phyloP scores from a whole-genome alignment of 2,797 vertebrate genomes.

The Phataginus tetradactyla region DNA sequence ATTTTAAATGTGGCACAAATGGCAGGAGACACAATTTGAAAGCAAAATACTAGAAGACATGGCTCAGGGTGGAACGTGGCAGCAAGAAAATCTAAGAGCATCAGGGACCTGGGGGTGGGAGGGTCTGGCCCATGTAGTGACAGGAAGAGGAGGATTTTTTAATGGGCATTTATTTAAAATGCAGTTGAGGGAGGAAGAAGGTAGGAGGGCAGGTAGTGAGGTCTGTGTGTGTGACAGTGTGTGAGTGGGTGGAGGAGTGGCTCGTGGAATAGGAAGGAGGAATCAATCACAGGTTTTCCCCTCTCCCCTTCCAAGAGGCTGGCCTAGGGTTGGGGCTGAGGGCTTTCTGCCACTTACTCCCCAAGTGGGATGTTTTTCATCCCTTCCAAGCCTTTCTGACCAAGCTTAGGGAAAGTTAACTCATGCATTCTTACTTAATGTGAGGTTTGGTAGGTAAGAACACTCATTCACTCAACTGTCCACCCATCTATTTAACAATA shows the following conservation, averaged over 20 bases:
- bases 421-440: neutral
- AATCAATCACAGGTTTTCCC: constrained; percentile 12
- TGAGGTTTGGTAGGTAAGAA: constrained; percentile 30
- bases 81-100: constrained; percentile 89
- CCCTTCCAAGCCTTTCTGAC: constrained; percentile 6
- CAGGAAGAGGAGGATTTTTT: constrained; percentile 70
- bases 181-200: constrained; percentile 76
- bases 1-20: constrained; percentile 98
- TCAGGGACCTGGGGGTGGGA: constrained; percentile 84
- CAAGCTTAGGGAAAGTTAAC: neutral
- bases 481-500: neutral
- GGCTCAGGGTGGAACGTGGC: constrained; percentile 87
- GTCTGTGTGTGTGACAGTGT: constrained; percentile 10
- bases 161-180: constrained; percentile 86
- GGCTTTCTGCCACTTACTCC: constrained; percentile 6
- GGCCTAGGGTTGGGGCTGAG: neutral
- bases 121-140: constrained; percentile 73
- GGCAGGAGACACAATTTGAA: constrained; percentile 94
- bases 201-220: constrained; percentile 18
- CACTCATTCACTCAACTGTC: neutral
- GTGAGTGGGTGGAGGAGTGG: constrained; percentile 48
- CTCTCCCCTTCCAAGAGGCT: neutral
- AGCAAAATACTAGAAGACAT: constrained; percentile 92
- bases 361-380: neutral
- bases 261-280: constrained; percentile 7